phyloP scores from a whole-genome alignment of 2,113 vertebrate genomes.

The Urocynchramus pylzowi region DNA sequence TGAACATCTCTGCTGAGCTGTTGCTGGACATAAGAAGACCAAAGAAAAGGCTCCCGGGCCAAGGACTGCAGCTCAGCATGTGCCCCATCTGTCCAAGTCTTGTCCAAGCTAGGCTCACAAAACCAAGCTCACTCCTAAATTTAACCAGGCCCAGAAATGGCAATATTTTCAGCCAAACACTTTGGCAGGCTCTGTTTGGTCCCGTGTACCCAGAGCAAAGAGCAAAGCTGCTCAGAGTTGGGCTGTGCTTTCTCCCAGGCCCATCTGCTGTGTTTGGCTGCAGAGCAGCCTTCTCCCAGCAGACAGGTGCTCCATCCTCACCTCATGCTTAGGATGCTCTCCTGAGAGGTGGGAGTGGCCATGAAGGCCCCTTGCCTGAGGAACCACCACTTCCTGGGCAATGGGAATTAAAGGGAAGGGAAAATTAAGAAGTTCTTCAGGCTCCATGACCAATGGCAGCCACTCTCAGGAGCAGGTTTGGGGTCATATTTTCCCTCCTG shows the following conservation, averaged over 20 bases:
- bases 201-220: neutral
- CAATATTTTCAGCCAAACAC: neutral
- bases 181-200: neutral
- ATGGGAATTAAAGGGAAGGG: neutral
- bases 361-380: neutral
- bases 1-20: neutral
- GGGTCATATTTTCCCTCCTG: neutral
- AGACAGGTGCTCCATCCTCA: neutral
- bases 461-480: neutral
- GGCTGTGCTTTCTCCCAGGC: neutral
- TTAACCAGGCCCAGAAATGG: neutral
- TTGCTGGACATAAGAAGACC: neutral
- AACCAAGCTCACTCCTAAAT: neutral
- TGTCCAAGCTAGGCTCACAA: neutral
- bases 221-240: neutral
- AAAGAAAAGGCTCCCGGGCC: neutral
- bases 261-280: neutral
- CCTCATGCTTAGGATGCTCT: neutral
- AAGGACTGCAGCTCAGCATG: neutral
- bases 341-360: neutral
- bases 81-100: neutral
- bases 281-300: neutral
- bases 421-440: neutral
- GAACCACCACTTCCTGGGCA: neutral
- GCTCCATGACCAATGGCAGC: neutral